Conservation (phyloP, 2,888 invertebrate genomes). For the Athrips mouffetella region DNA sequence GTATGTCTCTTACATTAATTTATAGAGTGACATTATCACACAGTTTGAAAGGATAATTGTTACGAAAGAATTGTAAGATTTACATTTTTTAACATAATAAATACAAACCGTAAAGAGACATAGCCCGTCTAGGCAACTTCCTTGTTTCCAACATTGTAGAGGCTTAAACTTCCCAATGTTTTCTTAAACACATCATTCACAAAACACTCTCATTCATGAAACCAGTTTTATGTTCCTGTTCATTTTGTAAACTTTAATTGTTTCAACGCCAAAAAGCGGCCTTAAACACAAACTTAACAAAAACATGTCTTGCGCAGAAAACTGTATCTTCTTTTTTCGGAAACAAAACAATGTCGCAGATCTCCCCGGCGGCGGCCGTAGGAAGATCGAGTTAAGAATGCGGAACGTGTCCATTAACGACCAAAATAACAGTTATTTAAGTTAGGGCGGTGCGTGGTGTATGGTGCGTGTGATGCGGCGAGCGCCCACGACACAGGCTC, state of each 20-base stretch:
- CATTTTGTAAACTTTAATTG: conserved; percentile 64
- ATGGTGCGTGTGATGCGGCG: conserved; percentile 31
- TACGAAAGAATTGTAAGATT: not conserved
- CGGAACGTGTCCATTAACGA: conserved; percentile 73
- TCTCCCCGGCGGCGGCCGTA: conserved; percentile 36
- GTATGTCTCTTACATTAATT: no score
- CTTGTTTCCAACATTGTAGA: conserved; percentile 66
- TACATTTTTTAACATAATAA: not conserved
- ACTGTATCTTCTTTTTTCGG: conserved; percentile 40
- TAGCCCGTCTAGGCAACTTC: conserved; percentile 64
- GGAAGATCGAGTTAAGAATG: conserved; percentile 62
- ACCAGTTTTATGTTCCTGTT: conserved; percentile 57
- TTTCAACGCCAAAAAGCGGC: conserved; percentile 41
- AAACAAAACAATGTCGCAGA: conserved; percentile 38
- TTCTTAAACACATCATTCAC: conserved; percentile 59
- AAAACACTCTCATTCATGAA: conserved; percentile 65
- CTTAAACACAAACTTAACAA: conserved; percentile 39
- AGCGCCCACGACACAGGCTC: conserved; percentile 19
- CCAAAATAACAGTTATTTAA: conserved; percentile 75
- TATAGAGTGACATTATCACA: no score
- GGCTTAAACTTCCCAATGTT: conserved; percentile 42
- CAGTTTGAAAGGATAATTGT: no score
- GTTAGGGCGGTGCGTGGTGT: conserved; percentile 65
- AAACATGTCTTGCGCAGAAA: conserved; percentile 45
- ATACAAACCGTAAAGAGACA: conserved; percentile 67